Percentiles rank a stretch among this genome's conserved stretches.
Evolutionary conservation across 2,113 vertebrate species (phyloP).

Genomic region (Phalacrocorax carbo): DNA sequence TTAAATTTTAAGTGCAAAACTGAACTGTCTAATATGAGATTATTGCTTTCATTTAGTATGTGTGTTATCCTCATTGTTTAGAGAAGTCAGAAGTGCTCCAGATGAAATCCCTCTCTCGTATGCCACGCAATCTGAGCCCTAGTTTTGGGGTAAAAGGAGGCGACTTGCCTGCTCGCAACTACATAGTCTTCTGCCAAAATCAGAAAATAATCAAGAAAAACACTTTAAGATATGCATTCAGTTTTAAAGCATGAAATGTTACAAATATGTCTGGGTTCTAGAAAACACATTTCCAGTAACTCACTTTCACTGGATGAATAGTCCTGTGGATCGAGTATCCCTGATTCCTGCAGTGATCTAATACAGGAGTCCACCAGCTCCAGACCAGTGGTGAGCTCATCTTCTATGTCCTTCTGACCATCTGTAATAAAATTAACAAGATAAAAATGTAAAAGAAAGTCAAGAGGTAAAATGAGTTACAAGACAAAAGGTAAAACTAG

Average conservation of each 20-base stretch:
- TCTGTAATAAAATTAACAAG: slow-evolving; percentile 72
- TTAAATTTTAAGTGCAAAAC: neutral
- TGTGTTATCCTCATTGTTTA: neutral
- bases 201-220: neutral
- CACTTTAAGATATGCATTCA: neutral
- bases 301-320: slow-evolving; percentile 89
- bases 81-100: neutral
- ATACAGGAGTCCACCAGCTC: slow-evolving; percentile 98
- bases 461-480: neutral
- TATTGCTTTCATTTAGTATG: neutral
- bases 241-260: neutral
- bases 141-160: neutral
- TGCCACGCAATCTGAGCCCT: neutral
- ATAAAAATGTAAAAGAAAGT: neutral
- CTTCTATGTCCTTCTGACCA: slow-evolving; percentile 98
- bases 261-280: neutral
- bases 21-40: neutral
- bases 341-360: slow-evolving; percentile 95
- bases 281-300: slow-evolving; percentile 28
- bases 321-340: slow-evolving; percentile 94
- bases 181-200: neutral
- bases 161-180: neutral
- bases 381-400: slow-evolving; percentile 94
- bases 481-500: neutral
- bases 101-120: neutral